Evolutionary conservation across 2,797 vertebrate genomes (phyloP).

Genomic region (Brachyalestes nurse): DNA sequence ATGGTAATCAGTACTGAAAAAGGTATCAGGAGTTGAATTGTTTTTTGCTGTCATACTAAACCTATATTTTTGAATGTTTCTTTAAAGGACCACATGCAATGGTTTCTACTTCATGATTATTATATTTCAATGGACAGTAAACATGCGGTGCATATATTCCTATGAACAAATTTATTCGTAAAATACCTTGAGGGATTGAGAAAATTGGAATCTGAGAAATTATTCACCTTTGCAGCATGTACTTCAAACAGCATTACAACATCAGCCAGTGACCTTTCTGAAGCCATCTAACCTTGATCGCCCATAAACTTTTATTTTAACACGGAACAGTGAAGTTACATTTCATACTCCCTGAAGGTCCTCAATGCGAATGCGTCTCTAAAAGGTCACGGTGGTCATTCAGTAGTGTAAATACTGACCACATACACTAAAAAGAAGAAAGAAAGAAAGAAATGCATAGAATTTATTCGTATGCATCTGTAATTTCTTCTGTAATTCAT

Average conservation of each 20-base stretch:
- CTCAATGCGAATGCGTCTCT: not conserved
- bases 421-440: not conserved
- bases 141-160: no score
- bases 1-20: no score
- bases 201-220: not conserved
- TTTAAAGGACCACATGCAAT: no score
- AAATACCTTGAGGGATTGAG: not conserved
- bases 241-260: slow-evolving; percentile 41
- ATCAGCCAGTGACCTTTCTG: slow-evolving; percentile 60
- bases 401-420: not conserved
- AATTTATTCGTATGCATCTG: no score
- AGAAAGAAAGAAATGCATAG: no score
- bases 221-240: not conserved
- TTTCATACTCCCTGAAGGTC: not conserved
- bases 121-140: no score
- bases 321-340: not conserved
- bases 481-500: no score
- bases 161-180: not conserved
- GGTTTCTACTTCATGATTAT: no score
- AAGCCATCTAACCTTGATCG: slow-evolving; percentile 24
- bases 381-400: not conserved
- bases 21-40: no score
- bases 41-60: no score
- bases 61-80: no score
- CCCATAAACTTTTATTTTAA: slow-evolving; percentile 1